Percentiles rank a stretch among this genome's conserved stretches.
Evolutionary conservation across 1,140 invertebrate genomes (phyloP).

Genomic region (Polypedilum vanderplanki): DNA sequence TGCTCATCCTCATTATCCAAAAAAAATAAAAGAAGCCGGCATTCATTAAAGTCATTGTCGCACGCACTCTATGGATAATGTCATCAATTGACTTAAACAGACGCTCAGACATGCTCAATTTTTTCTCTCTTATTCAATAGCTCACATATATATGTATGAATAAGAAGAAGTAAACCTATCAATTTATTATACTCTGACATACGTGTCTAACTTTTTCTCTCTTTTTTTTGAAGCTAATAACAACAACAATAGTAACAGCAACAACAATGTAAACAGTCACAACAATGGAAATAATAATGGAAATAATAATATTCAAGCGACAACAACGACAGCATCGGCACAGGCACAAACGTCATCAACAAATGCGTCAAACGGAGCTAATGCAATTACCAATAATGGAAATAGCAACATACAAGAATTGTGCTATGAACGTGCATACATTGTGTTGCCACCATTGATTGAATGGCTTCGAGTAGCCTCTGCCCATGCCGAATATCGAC

Average conservation of each 20-base stretch:
- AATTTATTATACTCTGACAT: no score
- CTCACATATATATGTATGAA: no score
- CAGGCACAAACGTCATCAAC: background rate
- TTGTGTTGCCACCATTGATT: constrained; percentile 75
- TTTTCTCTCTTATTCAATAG: no score
- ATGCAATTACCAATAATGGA: constrained; percentile 20
- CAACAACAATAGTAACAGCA: background rate
- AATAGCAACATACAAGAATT: constrained; percentile 57
- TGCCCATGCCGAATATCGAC: constrained; percentile 75
- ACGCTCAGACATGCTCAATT: no score
- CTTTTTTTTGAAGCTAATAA: background rate
- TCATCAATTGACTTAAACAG: background rate
- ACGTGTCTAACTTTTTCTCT: background rate
- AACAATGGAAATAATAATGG: constrained; percentile 28
- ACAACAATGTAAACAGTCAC: background rate
- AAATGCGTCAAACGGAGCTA: constrained; percentile 22
- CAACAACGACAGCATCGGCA: constrained; percentile 25
- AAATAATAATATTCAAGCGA: constrained; percentile 25
- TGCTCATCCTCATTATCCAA: no score
- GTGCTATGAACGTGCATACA: constrained; percentile 78
- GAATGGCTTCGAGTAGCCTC: constrained; percentile 79
- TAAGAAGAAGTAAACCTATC: no score
- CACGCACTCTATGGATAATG: background rate
- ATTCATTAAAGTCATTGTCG: no score
- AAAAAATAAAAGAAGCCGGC: no score